A percentile compares a stretch with the other conserved stretches of the same genome.
Conservation (phyloP, 2,888 invertebrate species). For the Acanthoscelides obtectus region DNA sequence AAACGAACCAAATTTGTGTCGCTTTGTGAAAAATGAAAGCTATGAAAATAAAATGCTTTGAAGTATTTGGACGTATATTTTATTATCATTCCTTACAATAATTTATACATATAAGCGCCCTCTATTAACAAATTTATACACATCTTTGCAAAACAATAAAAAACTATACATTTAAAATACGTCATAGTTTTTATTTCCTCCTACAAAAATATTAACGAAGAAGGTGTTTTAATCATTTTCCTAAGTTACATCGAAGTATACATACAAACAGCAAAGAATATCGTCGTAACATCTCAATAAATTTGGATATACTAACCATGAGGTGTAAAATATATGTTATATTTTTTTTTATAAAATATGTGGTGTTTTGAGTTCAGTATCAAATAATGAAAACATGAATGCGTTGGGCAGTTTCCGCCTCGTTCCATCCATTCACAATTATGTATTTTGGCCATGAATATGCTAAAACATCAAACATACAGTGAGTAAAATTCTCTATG, state of each 20-base stretch:
- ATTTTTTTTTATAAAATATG: background rate
- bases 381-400: background rate
- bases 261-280: background rate
- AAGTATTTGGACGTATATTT: slow-evolving; percentile 42
- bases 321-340: background rate
- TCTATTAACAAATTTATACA: slow-evolving; percentile 49
- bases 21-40: too few species aligned
- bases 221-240: background rate
- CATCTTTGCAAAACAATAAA: slow-evolving; percentile 43
- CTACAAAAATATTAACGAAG: slow-evolving; percentile 11
- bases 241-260: slow-evolving; percentile 7
- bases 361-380: background rate
- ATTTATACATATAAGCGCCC: slow-evolving; percentile 47
- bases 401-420: background rate
- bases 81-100: slow-evolving; percentile 43
- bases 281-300: background rate
- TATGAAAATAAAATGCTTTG: background rate
- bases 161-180: slow-evolving; percentile 43
- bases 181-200: slow-evolving; percentile 15
- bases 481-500: background rate
- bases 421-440: background rate
- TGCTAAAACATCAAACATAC: background rate
- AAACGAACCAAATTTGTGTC: too few species aligned
- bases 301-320: background rate
- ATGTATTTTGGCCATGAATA: background rate